phyloP scores from a whole-genome alignment of 2,888 invertebrate genomes.

The Callimorpha dominula region DNA sequence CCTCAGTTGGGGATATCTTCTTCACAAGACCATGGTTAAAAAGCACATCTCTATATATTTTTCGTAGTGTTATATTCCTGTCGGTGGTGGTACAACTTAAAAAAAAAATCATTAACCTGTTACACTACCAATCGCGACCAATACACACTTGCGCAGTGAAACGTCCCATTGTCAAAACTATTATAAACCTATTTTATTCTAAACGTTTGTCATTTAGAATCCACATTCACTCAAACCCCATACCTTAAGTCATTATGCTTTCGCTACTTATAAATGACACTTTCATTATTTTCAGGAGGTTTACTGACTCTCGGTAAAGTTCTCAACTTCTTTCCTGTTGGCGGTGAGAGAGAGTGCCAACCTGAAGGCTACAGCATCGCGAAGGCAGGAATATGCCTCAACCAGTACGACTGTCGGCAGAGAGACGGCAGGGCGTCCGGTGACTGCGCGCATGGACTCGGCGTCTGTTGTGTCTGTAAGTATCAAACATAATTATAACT shows the following conservation, averaged over 20 bases:
- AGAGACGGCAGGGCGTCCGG: constrained; percentile 90
- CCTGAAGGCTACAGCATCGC: constrained; percentile 90
- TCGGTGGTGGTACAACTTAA: too few species aligned
- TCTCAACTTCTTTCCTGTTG: constrained; percentile 94
- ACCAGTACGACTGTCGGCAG: constrained; percentile 93
- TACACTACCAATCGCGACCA: too few species aligned
- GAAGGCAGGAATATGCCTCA: constrained; percentile 92
- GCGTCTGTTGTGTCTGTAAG: constrained; percentile 95
- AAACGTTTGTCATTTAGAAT: neutral
- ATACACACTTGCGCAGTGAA: too few species aligned
- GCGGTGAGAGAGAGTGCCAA: constrained; percentile 93
- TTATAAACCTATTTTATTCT: too few species aligned
- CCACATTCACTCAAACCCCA: neutral
- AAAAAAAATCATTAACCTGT: too few species aligned
- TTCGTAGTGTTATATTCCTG: too few species aligned
- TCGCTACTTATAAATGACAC: neutral
- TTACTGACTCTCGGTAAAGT: constrained; percentile 85
- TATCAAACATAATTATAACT: constrained; percentile 50
- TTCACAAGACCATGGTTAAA: too few species aligned
- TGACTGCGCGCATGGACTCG: constrained; percentile 93
- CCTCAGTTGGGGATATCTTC: too few species aligned
- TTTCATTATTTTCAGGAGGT: constrained; percentile 56
- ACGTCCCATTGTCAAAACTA: too few species aligned
- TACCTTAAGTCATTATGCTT: neutral
- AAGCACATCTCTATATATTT: too few species aligned